Evolutionary conservation across 2,113 vertebrate species (phyloP).

Genomic region (Halichoeres trimaculatus): DNA sequence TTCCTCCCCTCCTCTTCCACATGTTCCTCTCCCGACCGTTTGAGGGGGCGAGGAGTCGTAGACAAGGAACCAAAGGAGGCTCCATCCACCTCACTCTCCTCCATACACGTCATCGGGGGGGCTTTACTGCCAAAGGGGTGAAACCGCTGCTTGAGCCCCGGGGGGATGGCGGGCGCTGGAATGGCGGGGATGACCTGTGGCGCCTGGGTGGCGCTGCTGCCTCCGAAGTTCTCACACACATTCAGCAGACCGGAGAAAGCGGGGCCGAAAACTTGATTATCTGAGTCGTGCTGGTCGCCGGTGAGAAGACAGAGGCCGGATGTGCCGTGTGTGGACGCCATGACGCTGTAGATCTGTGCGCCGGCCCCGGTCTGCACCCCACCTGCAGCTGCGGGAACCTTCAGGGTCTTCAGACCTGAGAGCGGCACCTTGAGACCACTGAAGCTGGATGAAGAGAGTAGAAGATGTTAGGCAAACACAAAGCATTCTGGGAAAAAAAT

Average conservation of each 20-base stretch:
- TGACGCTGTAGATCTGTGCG: conserved; percentile 76
- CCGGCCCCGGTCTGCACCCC: background rate
- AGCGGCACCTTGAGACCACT: conserved; percentile 70
- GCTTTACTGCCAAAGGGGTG: conserved; percentile 77
- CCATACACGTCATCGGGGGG: conserved; percentile 27
- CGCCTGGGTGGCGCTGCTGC: conserved; percentile 49
- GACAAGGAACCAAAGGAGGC: conserved; percentile 28
- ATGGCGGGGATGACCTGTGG: conserved; percentile 69
- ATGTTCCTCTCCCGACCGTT: background rate
- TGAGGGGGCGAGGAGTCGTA: conserved; percentile 17
- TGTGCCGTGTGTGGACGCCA: conserved; percentile 55
- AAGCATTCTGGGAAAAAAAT: background rate
- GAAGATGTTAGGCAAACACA: background rate
- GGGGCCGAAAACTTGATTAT: conserved; percentile 39
- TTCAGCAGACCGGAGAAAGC: conserved; percentile 79
- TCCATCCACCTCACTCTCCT: conserved; percentile 41
- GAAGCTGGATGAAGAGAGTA: conserved; percentile 63
- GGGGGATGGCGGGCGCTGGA: conserved; percentile 71
- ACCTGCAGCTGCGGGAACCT: conserved; percentile 28
- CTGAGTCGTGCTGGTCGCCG: background rate
- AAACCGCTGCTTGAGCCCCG: conserved; percentile 80
- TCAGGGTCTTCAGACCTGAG: conserved; percentile 72
- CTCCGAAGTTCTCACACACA: conserved; percentile 76
- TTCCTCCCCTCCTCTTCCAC: background rate
- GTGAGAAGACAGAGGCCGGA: conserved; percentile 75